Base-by-base conservation (phyloP, 1,140 invertebrate genomes). In the Achatina immaculata region DNA sequence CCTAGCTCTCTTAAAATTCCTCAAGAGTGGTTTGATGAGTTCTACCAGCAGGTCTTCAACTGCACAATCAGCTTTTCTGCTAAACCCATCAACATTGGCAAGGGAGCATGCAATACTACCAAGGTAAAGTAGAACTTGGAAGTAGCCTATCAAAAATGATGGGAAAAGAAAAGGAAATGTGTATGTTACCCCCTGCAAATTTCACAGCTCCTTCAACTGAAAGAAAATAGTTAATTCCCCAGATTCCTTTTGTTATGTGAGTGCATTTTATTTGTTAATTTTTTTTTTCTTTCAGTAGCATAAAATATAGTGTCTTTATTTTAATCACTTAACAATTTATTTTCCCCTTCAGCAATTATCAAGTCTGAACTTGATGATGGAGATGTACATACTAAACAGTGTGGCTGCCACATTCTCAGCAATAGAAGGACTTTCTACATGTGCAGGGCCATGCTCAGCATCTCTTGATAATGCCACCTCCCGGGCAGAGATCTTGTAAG, bases 401-500 rank as follows among this genome's bases (percentile, higher is more conserved):
- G 86, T 91, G 19, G 83, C 88, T 24, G 88, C 90, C 19, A 85
- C 90, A 0, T 87, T 90, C 72, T 87, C 90, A 14, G 81, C 90
- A 19, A 86, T 86, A 11, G 85, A 86, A 42, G 68, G 68, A n/a
- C 34, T 71, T 16, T 14, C 7, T 9, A 16, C 28, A 11, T 31
- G 58, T 62, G 48, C 16, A 62, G 58, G 58, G 16, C 2, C 48
- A 9, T 62, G 58, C 21, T 62, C 48, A 62, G 0, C 58, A 62
- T 28, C 58, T 14, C 1, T 62, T 28, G 28, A 62, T 28, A 62
- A 34, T 62, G 58, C 19, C 28, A 62, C 4, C 4, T 6, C 3
- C 31, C 58, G 28, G 9, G 31, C 31, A 28, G 31, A 62, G n/a
- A 62, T 62, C 28, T 62, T 62, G 58, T 62, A 62, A 62, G 58